Conservation (phyloP, 2,797 vertebrate genomes). For the Cossypha heuglini region DNA sequence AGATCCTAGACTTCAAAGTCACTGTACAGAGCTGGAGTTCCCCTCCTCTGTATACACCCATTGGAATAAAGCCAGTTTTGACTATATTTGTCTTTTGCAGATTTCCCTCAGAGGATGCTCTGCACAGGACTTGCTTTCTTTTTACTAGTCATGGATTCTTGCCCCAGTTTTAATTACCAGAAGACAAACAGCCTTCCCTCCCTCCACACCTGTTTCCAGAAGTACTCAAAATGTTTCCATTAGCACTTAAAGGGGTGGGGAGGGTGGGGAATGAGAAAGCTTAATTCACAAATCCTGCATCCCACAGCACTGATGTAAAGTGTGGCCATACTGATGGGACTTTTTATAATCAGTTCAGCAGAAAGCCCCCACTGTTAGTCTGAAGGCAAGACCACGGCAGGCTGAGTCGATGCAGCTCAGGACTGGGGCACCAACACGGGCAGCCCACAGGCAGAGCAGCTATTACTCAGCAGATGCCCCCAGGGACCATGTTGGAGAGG, state of each 20-base stretch:
- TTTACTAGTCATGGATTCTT: background rate
- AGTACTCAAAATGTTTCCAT: background rate
- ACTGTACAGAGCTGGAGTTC: background rate
- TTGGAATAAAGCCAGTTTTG: background rate
- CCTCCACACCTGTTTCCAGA: background rate
- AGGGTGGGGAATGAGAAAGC: too few relatives aligned
- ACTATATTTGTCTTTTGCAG: background rate
- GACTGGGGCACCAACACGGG: background rate
- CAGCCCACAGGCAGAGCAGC: background rate
- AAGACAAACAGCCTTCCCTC: background rate
- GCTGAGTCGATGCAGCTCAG: background rate
- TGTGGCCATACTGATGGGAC: rapidly evolving
- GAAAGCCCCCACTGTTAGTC: background rate
- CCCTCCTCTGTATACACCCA: background rate
- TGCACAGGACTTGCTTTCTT: background rate
- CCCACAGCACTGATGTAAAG: background rate
- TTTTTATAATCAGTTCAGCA: background rate
- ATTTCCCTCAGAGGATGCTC: background rate
- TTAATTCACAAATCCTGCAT: rapidly evolving
- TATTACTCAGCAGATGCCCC: background rate
- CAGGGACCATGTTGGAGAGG: background rate
- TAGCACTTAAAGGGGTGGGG: too few relatives aligned
- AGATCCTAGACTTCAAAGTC: constrained; percentile 2
- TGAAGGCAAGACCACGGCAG: background rate
- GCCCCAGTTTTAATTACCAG: background rate